Base-by-base conservation (phyloP, 2,797 vertebrate genomes). In the Zalophus californianus region DNA sequence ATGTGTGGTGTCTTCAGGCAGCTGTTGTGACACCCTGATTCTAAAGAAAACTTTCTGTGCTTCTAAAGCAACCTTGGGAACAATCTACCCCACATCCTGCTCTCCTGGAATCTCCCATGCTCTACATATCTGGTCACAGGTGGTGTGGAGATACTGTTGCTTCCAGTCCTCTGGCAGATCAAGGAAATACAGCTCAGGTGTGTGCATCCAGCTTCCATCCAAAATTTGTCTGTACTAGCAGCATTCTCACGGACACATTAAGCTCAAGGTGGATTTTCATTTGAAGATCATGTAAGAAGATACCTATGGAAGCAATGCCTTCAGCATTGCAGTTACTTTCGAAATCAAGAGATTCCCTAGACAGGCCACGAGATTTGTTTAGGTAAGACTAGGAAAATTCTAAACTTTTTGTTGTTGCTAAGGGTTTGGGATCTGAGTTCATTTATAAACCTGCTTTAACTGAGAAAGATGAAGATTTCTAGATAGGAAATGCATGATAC, bases 1-100 rank as follows among this genome's bases (percentile, higher is more conserved):
- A 98, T 85, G 86, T 96, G 93, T 96, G 97, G 97, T 98, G 29
- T 96, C 97, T 98, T 98, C 96, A 94, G 91, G 91, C 87, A 97
- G 97, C 97, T 98, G 96, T 94, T 97, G 96, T 97, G 93, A 97
- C 92, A 97, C 97, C 86, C 77, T 97, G 91, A 92, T 98, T 96
- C 96, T 97, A 95, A 97, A 98, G 96, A 97, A 97, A 97, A 94
- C 88, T 91, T 95, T 91, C 90, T 94, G 50, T 86, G 96, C 86
- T 77, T 96, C 89, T 97, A 44, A 94, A 94, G 92, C 75, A 95
- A 87, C 89, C 86, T 79, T 96, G 83, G 86, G 93, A 96, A 78
- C 54, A 91, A 15, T 87, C 70, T 85, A 89, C 79, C 85, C 94
- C 91, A 89, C 60, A 52, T 78, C 48, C 52, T 91, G 62, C 90